These are phyloP conservation scores for Euwallacea similis DNA, from an alignment of 1,140 invertebrate genomes.

Conservation along the genomic window DNA sequence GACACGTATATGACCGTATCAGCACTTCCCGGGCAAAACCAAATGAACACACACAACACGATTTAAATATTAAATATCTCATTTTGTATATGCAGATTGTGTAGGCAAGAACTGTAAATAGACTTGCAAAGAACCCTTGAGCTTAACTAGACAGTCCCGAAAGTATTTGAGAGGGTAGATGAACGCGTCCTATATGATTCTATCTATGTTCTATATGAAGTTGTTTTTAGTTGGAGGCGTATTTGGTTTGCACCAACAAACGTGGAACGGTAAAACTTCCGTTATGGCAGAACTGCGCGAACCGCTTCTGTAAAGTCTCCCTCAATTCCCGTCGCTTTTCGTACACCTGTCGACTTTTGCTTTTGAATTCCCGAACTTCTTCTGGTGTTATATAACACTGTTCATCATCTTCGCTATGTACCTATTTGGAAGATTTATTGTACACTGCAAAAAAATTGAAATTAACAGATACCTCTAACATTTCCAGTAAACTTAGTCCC, in stretches of 20 bases:
- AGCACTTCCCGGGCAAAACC: no score
- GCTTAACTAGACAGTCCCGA: no score
- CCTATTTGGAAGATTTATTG: conserved; percentile 37
- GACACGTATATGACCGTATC: no score
- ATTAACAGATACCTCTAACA: conserved; percentile 62
- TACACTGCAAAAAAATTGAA: neutral
- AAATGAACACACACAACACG: no score
- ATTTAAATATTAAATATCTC: no score
- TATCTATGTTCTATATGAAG: no score
- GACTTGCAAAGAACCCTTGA: no score
- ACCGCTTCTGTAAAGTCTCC: conserved; percentile 77
- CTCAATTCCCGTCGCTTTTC: conserved; percentile 80
- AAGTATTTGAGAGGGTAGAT: no score
- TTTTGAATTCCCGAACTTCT: conserved; percentile 78
- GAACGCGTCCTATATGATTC: no score
- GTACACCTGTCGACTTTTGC: conserved; percentile 70
- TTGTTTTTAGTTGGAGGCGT: conserved; percentile 47
- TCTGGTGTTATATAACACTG: conserved; percentile 83
- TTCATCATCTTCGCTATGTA: conserved; percentile 69
- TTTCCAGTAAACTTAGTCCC: conserved; percentile 66
- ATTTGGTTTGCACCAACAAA: conserved; percentile 49
- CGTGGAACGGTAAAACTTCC: conserved; percentile 39
- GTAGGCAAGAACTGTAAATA: no score
- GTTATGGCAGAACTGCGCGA: conserved; percentile 73
- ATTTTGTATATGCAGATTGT: neutral